A percentile compares a stretch with the other conserved stretches of the same genome.
Conservation (phyloP, 2,797 vertebrate genomes). For the Sebastes taczanowskii region DNA sequence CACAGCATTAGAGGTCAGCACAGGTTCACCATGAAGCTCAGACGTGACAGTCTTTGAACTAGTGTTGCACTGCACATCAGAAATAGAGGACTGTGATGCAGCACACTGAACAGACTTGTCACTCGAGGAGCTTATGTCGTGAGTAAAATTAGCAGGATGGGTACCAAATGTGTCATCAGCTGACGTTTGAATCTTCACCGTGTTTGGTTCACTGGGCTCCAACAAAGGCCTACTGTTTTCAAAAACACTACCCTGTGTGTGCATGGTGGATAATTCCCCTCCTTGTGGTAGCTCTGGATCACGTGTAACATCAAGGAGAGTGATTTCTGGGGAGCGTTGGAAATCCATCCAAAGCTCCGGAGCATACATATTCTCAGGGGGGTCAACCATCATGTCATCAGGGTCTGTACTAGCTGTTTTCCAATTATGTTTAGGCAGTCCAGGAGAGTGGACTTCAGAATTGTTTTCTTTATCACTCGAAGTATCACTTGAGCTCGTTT, state of each 20-base stretch:
- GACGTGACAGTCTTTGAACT: constrained; percentile 17
- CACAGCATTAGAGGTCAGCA: not conserved
- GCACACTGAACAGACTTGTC: constrained; percentile 21
- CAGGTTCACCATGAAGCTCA: constrained; percentile 16
- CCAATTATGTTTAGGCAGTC: not conserved
- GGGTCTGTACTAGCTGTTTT: not conserved
- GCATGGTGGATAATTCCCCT: not conserved
- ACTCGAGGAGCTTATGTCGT: constrained; percentile 28
- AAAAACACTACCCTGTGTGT: constrained; percentile 19
- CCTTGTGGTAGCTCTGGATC: constrained; percentile 31
- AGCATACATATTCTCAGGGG: not conserved
- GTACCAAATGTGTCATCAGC: not conserved
- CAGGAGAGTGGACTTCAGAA: not conserved
- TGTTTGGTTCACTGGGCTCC: constrained; percentile 17
- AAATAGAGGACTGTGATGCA: not conserved
- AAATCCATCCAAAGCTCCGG: constrained; percentile 15
- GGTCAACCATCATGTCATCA: not conserved
- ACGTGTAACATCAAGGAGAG: constrained; percentile 57
- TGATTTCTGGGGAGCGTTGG: constrained; percentile 58
- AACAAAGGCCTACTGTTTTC: constrained; percentile 18
- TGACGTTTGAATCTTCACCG: constrained; percentile 7
- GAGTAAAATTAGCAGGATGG: constrained; percentile 48
- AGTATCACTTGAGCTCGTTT: not conserved
- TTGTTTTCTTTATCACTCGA: not conserved
- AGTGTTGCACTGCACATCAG: constrained; percentile 1